Evolutionary conservation across 2,113 vertebrate species (phyloP).

Genomic region (Crotalus helleri): DNA sequence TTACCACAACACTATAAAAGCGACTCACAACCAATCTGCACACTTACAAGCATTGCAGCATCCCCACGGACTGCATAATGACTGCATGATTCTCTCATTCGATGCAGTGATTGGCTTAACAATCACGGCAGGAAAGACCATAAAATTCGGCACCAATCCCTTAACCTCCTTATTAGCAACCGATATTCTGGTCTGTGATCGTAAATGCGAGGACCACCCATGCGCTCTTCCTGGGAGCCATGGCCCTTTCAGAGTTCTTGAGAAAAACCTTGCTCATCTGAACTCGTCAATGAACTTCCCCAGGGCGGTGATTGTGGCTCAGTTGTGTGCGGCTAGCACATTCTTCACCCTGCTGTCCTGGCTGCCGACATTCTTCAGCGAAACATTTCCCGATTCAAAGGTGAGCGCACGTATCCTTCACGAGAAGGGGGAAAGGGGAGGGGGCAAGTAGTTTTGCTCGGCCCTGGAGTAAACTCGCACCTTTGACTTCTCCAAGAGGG

Average conservation of each 20-base stretch:
- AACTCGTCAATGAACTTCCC: neutral
- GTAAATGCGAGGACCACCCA: neutral
- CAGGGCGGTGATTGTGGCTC: conserved; percentile 89
- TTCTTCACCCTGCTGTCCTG: conserved; percentile 94
- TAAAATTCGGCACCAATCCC: neutral
- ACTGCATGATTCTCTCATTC: neutral
- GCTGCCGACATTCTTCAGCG: conserved; percentile 95
- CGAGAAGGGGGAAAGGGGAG: neutral
- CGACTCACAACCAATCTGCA: neutral
- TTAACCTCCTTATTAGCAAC: neutral
- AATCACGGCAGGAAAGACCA: neutral
- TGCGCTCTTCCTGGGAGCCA: neutral
- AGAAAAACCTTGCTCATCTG: neutral
- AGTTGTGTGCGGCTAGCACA: conserved; percentile 86
- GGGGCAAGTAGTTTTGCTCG: neutral
- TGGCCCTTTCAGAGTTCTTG: neutral
- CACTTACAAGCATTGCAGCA: neutral
- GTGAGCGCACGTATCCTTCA: conserved; percentile 62
- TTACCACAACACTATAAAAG: neutral
- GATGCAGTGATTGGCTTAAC: neutral
- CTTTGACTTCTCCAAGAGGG: neutral
- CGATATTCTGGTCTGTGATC: fast-evolving
- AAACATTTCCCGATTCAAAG: conserved; percentile 90
- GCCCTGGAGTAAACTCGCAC: neutral
- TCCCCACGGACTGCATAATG: no score